These are phyloP conservation scores for Papilio glaucus DNA, from an alignment of 1,140 invertebrate genomes.

Conservation along the genomic window DNA sequence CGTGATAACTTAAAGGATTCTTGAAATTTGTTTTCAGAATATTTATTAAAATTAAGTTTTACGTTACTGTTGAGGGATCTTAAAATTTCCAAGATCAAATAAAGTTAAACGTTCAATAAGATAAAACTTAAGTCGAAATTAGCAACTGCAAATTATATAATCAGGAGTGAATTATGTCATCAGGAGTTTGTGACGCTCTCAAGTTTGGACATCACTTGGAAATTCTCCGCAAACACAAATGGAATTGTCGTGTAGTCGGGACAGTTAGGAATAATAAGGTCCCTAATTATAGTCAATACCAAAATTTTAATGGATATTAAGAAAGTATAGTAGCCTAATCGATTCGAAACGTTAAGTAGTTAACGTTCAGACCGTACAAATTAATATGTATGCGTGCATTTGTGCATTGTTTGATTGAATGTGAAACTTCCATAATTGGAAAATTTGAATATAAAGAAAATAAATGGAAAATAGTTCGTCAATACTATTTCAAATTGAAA, in stretches of 20 bases:
- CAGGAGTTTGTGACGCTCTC: conserved; percentile 52
- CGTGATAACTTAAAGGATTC: too few relatives aligned
- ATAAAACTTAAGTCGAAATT: conserved; percentile 42
- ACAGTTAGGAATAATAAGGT: conserved; percentile 57
- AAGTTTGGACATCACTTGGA: conserved; percentile 61
- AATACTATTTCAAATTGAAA: too few relatives aligned
- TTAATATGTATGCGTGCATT: too few relatives aligned
- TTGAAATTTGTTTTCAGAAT: neutral
- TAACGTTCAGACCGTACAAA: too few relatives aligned
- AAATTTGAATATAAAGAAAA: too few relatives aligned
- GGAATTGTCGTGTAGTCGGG: conserved; percentile 72
- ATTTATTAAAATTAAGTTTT: neutral
- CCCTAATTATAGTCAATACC: neutral
- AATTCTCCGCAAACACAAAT: conserved; percentile 64
- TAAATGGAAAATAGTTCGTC: too few relatives aligned
- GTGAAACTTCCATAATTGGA: too few relatives aligned
- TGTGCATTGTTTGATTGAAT: too few relatives aligned
- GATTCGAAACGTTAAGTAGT: too few relatives aligned
- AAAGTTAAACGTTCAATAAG: conserved; percentile 44
- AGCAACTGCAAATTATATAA: conserved; percentile 55
- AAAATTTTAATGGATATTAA: neutral
- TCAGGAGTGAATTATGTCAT: conserved; percentile 57
- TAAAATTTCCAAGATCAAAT: neutral
- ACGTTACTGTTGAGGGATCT: neutral
- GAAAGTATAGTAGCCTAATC: too few relatives aligned